Evolutionary conservation across 2,113 vertebrate genomes (phyloP), one percentile per base, ranked within the genome.

Genomic region (Solenodon paradoxus): DNA sequence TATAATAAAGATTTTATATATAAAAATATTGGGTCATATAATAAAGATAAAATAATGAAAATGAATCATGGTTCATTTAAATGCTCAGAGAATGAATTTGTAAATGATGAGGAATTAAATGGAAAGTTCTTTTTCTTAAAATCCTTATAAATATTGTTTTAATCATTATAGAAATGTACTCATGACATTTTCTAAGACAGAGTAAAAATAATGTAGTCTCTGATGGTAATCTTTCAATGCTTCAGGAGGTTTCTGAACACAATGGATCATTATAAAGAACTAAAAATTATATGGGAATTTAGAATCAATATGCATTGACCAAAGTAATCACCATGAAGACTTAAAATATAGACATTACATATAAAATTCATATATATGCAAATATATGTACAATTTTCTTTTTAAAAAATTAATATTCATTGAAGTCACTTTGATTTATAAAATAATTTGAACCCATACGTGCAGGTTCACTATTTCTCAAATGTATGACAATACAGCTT

Each of bases 11-110:
- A n/a, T n/a, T n/a, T n/a, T n/a, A n/a, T n/a, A n/a, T n/a, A n/a
- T n/a, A n/a, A n/a, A n/a, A n/a, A n/a, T n/a, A n/a, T n/a, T n/a
- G n/a, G n/a, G n/a, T n/a, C n/a, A n/a, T n/a, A n/a, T n/a, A n/a
- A n/a, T n/a, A n/a, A n/a, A n/a, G n/a, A n/a, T n/a, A n/a, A n/a
- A n/a, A n/a, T n/a, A n/a, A n/a, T n/a, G n/a, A n/a, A n/a, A n/a
- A n/a, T n/a, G n/a, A 92, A 82, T 35, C 15, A 55, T 38, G 9
- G 45, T 89, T 93, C 45, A 91, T 82, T 74, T 88, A 93, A 83
- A 71, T 92, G 38, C 4, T 92, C 80, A 90, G 30, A 79, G 49
- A 92, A 88, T 85, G 38, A 81, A 51, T 93, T 95, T 94, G 8
- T 57, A 87, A 38, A n/a, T 74, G 13, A 69, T 90, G 38, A 79